Conservation (phyloP, 2,888 invertebrate species). For the Empis stercorea region DNA sequence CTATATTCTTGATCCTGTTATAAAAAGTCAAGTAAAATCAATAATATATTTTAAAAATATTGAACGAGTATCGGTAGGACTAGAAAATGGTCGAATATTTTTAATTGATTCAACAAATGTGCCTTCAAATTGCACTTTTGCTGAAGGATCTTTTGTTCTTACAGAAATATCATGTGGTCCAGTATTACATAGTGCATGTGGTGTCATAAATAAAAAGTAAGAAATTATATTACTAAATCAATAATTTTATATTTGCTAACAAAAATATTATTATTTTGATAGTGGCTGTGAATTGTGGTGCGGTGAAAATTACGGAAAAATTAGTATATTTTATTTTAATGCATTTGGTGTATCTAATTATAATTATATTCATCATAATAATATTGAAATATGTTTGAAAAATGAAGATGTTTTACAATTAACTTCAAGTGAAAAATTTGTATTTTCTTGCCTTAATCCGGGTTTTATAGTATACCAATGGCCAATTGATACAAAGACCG, state of each 20-base stretch:
- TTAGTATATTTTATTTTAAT: conserved; percentile 63
- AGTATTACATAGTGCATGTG: conserved; percentile 52
- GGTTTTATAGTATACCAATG: conserved; percentile 83
- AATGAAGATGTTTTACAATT: conserved; percentile 53
- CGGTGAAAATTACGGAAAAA: conserved; percentile 67
- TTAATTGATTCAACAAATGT: conserved; percentile 50
- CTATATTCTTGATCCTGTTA: conserved; percentile 54
- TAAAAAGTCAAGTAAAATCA: conserved; percentile 51
- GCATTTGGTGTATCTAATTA: conserved; percentile 61
- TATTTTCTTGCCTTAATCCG: conserved; percentile 75
- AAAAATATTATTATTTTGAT: not conserved
- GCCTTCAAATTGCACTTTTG: conserved; percentile 46
- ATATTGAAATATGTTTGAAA: conserved; percentile 28
- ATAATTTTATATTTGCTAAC: not conserved
- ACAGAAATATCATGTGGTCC: conserved; percentile 62
- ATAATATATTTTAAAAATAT: conserved; percentile 52
- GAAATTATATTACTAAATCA: not conserved
- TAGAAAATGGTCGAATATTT: conserved; percentile 66
- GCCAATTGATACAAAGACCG: conserved; percentile 53
- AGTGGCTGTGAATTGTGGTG: conserved; percentile 66
- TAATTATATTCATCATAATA: conserved; percentile 50
- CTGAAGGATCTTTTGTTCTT: conserved; percentile 63
- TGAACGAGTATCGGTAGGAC: conserved; percentile 66
- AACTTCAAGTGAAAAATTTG: conserved; percentile 46
- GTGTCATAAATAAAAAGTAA: conserved; percentile 21